Base-by-base conservation (phyloP, 1,140 invertebrate species). In the Lucilia sericata region DNA sequence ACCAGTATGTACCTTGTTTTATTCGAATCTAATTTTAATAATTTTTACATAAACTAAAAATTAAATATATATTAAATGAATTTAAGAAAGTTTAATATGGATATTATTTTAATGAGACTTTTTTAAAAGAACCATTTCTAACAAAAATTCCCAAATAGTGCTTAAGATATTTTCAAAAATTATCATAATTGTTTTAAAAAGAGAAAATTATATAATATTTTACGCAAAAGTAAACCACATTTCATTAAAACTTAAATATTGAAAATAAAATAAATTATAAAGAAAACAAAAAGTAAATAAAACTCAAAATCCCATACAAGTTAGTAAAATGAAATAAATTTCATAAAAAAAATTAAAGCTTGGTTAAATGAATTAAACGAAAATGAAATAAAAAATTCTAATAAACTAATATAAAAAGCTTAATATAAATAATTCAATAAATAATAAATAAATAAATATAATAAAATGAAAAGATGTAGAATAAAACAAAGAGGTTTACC, bases 141-240 rank as follows among this genome's bases (percentile, higher is more conserved):
- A 30, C 25, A 30, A 30, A 30, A 30, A 2, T 42, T 42, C 42
- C 42, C 10, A 42, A 42, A 7, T 42, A 42, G 42, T 42, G 2
- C 5, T 42, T 3, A 8, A 8, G 42, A 8, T 10, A 8, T 25
- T 70, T 70, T 21, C 60, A 19, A 70, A 70, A 70, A 70, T 70
- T 70, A 70, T 70, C 65, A 21, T 10, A 10, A n/a, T 7, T n/a
- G n/a, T 7, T 60, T 60, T n/a, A 25, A 25, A 70, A 21, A 70
- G n/a, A 70, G 65, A 10, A 19, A 30, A 70, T 70, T 70, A 9
- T 70, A 70, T 70, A 51, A 80, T 49, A 49, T 80, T 51, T 49
- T 80, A 49, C 76, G 42, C 76, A 80, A 80, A 78, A 80, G 76
- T 80, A 80, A 80, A 80, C 76, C 76, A 80, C 76, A 80, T 80